These are phyloP conservation scores for Paradisaea rubra DNA, from an alignment of 2,113 vertebrate genomes.

Conservation along the genomic window DNA sequence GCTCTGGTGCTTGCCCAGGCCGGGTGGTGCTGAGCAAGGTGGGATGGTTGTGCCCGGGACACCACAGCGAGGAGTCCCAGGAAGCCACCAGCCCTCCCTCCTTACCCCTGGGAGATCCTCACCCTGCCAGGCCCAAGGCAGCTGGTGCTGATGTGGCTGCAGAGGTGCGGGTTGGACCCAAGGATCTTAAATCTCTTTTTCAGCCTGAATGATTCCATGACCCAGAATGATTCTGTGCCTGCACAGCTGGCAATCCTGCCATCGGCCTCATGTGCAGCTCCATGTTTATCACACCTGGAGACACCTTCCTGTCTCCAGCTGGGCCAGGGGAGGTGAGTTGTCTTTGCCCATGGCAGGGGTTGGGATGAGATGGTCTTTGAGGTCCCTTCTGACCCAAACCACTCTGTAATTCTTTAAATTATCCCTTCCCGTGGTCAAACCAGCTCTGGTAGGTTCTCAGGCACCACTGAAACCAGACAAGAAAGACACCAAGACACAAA, in stretches of 20 bases:
- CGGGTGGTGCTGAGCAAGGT: neutral
- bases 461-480: neutral
- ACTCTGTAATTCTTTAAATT: neutral
- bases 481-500: neutral
- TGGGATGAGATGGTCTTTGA: neutral
- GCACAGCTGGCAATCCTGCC: neutral
- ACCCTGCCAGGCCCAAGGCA: neutral
- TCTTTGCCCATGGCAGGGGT: neutral
- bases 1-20: neutral
- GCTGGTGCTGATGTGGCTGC: neutral
- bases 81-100: neutral
- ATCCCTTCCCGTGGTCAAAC: accelerated
- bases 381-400: neutral
- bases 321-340: neutral
- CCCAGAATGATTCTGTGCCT: neutral
- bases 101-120: neutral
- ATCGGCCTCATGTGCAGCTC: neutral
- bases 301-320: neutral
- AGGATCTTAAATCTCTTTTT: neutral
- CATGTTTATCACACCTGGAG: neutral
- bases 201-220: neutral
- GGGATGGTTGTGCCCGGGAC: neutral
- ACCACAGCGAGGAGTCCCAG: neutral
- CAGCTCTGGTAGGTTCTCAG: neutral
- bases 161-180: neutral